Percentiles rank a stretch among this genome's conserved stretches.
phyloP scores from a whole-genome alignment of 2,113 vertebrate species.

The Dasyurus viverrinus region DNA sequence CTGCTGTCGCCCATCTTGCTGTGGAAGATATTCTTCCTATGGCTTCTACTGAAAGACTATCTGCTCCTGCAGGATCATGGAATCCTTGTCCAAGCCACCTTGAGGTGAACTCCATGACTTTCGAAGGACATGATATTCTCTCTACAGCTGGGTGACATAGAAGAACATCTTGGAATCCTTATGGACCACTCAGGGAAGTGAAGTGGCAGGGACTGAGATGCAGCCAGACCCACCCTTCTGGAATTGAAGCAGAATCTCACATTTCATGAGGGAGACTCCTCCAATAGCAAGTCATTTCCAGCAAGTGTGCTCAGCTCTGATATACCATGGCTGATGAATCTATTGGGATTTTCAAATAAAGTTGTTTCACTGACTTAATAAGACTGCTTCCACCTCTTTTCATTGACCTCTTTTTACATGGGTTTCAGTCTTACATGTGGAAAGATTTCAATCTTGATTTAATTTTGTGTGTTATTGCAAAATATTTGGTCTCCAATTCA shows the following conservation, averaged over 20 bases:
- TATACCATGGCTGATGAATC: background rate
- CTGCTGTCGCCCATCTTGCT: background rate
- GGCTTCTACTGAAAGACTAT: conserved; percentile 27
- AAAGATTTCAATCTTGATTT: background rate
- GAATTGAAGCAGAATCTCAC: background rate
- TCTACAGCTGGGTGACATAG: background rate
- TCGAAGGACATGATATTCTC: background rate
- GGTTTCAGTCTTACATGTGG: background rate
- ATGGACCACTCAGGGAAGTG: background rate
- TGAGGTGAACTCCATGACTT: background rate
- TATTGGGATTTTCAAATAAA: background rate
- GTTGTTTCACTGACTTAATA: background rate
- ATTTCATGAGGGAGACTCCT: background rate
- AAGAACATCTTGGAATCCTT: background rate
- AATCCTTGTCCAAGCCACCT: background rate
- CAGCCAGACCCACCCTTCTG: background rate
- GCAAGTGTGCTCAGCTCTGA: background rate
- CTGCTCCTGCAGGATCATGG: background rate
- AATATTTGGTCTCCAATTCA: background rate
- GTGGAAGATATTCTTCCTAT: background rate
- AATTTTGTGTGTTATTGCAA: background rate
- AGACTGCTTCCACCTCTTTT: background rate
- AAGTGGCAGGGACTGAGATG: background rate
- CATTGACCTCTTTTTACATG: background rate
- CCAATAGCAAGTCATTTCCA: background rate